Evolutionary conservation across 2,888 invertebrate genomes (phyloP).

Genomic region (Pelosia muscerda): DNA sequence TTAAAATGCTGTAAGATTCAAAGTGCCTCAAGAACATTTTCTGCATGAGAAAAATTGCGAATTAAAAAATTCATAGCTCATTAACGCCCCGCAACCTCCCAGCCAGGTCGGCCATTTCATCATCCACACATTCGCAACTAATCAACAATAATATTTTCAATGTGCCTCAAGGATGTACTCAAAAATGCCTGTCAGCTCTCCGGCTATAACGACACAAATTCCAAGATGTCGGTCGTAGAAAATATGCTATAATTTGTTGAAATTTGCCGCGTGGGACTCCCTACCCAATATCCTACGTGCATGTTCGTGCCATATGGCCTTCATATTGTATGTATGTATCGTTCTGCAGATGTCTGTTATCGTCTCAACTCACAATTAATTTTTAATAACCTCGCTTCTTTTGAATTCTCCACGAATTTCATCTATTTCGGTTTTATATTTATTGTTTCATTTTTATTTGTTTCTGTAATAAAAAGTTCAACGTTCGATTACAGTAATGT

Average conservation of each 20-base stretch:
- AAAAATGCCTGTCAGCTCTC: too few relatives aligned
- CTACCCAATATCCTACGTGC: slow-evolving; percentile 22
- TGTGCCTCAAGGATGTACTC: too few relatives aligned
- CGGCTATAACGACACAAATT: slow-evolving; percentile 21
- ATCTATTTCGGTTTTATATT: slow-evolving; percentile 18
- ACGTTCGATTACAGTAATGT: slow-evolving; percentile 27
- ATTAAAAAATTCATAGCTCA: too few relatives aligned
- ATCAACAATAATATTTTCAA: too few relatives aligned
- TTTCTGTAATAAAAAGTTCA: slow-evolving; percentile 33
- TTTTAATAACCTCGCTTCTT: slow-evolving; percentile 16
- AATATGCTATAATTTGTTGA: slow-evolving; percentile 38
- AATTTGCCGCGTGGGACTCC: slow-evolving; percentile 26
- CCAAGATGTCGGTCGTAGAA: slow-evolving; percentile 25
- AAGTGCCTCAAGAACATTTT: too few relatives aligned
- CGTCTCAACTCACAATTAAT: slow-evolving; percentile 8
- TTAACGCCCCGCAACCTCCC: too few relatives aligned
- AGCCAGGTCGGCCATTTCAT: too few relatives aligned
- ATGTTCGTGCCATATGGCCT: slow-evolving; percentile 36
- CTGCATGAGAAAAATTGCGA: too few relatives aligned
- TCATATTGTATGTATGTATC: slow-evolving; percentile 24
- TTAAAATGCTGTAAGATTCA: too few relatives aligned
- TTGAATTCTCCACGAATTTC: slow-evolving; percentile 8
- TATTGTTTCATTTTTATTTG: slow-evolving; percentile 31
- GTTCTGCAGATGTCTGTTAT: slow-evolving; percentile 35
- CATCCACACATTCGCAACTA: too few relatives aligned